phyloP scores from a whole-genome alignment of 2,797 vertebrate genomes.

The Melopsittacus undulatus region DNA sequence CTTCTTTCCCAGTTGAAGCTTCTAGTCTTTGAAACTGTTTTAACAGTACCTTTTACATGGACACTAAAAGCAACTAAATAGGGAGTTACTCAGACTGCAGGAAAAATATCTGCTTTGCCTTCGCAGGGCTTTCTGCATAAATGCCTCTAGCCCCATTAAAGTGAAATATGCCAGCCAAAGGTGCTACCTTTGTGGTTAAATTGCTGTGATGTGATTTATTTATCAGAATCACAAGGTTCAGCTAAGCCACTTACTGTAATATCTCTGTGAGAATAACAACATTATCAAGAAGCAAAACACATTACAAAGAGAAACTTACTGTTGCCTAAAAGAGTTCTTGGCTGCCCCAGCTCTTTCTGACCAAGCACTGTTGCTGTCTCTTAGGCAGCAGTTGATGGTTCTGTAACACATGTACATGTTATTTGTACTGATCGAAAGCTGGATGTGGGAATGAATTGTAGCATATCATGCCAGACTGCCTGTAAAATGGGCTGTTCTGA shows the following conservation, averaged over 20 bases:
- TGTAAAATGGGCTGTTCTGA: neutral
- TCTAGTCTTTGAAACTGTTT: neutral
- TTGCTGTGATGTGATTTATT: neutral
- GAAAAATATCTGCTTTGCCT: neutral
- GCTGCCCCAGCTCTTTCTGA: neutral
- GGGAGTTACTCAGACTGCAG: neutral
- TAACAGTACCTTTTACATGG: neutral
- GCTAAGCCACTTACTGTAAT: neutral
- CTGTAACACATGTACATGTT: neutral
- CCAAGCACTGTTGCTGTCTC: neutral
- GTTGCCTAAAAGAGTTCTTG: neutral
- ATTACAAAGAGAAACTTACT: neutral
- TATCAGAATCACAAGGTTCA: neutral
- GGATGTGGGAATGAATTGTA: neutral
- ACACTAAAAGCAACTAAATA: neutral
- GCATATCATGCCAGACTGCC: neutral
- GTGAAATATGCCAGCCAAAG: constrained; percentile 6
- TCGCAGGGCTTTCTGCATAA: neutral
- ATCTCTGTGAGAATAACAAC: neutral
- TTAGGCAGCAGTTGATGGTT: neutral
- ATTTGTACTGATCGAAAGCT: neutral
- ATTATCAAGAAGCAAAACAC: constrained; percentile 3
- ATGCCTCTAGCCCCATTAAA: neutral
- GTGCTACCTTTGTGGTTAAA: neutral
- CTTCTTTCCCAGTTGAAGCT: neutral